Percentiles rank a stretch among this genome's conserved stretches.
phyloP scores from a whole-genome alignment of 2,797 vertebrate genomes.

The Paedocypris micromegethes region DNA sequence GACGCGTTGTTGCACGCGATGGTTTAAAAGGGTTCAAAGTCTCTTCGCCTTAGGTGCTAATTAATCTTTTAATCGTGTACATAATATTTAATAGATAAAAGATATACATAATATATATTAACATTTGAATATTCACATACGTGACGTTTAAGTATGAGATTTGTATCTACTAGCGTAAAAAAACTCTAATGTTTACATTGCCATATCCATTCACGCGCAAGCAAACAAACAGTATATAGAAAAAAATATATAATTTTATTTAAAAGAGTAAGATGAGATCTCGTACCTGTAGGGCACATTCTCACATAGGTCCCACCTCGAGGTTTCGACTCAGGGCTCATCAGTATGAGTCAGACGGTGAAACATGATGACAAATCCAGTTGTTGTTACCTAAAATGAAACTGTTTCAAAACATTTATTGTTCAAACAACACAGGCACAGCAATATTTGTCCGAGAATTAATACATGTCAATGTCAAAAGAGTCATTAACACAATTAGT shows the following conservation, averaged over 20 bases:
- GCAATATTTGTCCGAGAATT: too few species aligned
- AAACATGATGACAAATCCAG: not conserved
- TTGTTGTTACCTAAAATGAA: not conserved
- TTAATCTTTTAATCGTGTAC: too few species aligned
- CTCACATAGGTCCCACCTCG: constrained; percentile 16
- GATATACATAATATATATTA: too few species aligned
- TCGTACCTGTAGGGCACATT: constrained; percentile 17
- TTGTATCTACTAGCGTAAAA: too few species aligned
- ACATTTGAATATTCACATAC: too few species aligned
- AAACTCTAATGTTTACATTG: too few species aligned
- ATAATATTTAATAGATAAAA: not conserved
- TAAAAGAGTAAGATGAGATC: constrained; percentile 7
- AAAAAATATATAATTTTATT: not conserved
- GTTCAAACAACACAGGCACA: too few species aligned
- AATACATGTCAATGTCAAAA: too few species aligned
- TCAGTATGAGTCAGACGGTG: not conserved
- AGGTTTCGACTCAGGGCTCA: constrained; percentile 19
- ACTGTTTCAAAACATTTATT: not conserved
- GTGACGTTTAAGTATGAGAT: too few species aligned
- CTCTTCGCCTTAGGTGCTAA: not conserved
- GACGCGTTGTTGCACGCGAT: not conserved
- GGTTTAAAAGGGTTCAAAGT: not conserved
- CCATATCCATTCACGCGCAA: too few species aligned
- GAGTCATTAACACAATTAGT: too few species aligned
- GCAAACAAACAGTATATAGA: not conserved